A percentile compares a stretch with the other conserved stretches of the same genome.
Conservation (phyloP, 2,797 vertebrate genomes). For the Neoniphon sammara region DNA sequence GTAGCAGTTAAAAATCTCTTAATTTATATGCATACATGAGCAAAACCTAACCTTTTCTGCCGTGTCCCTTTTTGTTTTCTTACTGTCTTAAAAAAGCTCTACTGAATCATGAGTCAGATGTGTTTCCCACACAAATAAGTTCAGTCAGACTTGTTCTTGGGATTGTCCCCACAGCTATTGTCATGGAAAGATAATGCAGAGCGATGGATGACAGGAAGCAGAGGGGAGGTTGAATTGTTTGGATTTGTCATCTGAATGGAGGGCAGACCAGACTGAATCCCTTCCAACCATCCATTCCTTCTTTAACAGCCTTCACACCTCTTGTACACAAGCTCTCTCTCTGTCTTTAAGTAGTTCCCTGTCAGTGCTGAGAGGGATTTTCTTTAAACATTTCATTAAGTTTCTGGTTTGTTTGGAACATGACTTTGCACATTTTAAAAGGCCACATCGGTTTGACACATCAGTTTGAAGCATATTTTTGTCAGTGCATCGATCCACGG, state of each 20-base stretch:
- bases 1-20: no score
- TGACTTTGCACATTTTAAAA: constrained; percentile 34
- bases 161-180: constrained; percentile 27
- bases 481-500: constrained; percentile 34
- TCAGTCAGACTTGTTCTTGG: constrained; percentile 9
- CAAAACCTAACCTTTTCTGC: no score
- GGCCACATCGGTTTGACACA: constrained; percentile 54
- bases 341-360: constrained; percentile 10
- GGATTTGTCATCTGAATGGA: neutral
- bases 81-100: neutral
- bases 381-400: neutral
- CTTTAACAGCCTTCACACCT: constrained; percentile 7
- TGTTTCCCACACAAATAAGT: constrained; percentile 2
- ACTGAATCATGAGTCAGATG: constrained; percentile 15
- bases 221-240: constrained; percentile 1
- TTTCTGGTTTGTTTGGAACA: constrained; percentile 16
- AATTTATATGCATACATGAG: no score
- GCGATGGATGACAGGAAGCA: constrained; percentile 7
- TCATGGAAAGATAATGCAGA: constrained; percentile 48
- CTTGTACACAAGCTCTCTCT: constrained; percentile 2
- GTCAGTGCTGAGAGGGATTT: neutral
- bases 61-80: no score
- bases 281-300: neutral
- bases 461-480: constrained; percentile 49
- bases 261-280: constrained; percentile 15